phyloP scores from a whole-genome alignment of 2,888 invertebrate species.

The Callimorpha dominula region DNA sequence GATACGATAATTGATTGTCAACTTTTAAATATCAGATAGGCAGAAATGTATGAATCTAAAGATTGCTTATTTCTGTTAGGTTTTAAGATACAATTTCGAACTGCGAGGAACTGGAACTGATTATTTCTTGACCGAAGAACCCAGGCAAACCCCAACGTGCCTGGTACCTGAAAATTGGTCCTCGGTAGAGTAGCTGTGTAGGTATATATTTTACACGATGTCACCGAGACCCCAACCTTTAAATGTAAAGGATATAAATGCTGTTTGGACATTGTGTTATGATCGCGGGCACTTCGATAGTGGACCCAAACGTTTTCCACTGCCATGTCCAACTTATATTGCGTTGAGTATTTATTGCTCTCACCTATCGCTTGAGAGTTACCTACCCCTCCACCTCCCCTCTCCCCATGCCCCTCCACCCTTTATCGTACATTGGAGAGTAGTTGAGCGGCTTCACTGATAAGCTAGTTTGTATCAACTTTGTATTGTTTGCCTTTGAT shows the following conservation, averaged over 20 bases:
- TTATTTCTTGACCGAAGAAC: too few relatives aligned
- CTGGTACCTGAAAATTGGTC: background rate
- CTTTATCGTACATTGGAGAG: background rate
- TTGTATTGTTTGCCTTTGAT: conserved; percentile 11
- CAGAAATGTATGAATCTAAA: too few relatives aligned
- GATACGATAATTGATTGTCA: background rate
- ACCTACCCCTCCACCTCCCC: background rate
- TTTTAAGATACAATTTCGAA: too few relatives aligned
- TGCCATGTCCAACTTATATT: conserved; percentile 60
- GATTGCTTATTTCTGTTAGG: too few relatives aligned
- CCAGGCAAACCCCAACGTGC: too few relatives aligned
- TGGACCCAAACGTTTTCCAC: conserved; percentile 26
- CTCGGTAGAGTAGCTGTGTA: background rate
- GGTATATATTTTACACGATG: background rate
- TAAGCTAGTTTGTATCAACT: conserved; percentile 20
- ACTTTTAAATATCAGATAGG: background rate
- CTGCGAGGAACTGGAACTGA: too few relatives aligned
- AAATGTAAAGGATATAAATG: background rate
- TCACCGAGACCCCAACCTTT: background rate
- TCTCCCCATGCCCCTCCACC: background rate
- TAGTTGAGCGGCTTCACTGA: conserved; percentile 2
- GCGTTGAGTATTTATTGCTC: conserved; percentile 62
- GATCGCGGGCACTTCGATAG: conserved; percentile 12
- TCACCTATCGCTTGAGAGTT: conserved; percentile 57
- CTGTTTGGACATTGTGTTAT: background rate